Percentiles rank a stretch among this genome's conserved stretches.
phyloP scores from a whole-genome alignment of 2,888 invertebrate species.

The Catocala nupta region DNA sequence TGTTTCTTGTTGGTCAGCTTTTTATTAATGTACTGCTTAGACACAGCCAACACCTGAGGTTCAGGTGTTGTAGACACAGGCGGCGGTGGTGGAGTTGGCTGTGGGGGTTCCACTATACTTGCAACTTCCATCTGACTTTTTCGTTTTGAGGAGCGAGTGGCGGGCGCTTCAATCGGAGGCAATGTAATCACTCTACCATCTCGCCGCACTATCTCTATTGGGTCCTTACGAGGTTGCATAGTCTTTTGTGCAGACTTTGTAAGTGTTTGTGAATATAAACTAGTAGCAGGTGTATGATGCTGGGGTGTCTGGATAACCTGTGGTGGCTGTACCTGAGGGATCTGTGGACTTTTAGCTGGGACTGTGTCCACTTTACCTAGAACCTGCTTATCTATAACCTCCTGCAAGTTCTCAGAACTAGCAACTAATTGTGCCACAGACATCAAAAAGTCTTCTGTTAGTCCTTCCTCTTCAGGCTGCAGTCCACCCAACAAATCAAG shows the following conservation, averaged over 20 bases:
- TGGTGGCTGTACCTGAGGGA: slow-evolving; percentile 32
- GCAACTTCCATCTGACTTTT: slow-evolving; percentile 81
- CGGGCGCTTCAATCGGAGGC: slow-evolving; percentile 94
- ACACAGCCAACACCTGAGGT: slow-evolving; percentile 63
- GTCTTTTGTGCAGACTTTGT: slow-evolving; percentile 66
- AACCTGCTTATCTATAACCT: slow-evolving; percentile 90
- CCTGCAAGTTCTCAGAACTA: slow-evolving; percentile 90
- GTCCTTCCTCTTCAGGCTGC: slow-evolving; percentile 89
- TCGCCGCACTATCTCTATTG: slow-evolving; percentile 91
- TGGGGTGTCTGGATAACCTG: slow-evolving; percentile 50
- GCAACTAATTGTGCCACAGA: slow-evolving; percentile 92
- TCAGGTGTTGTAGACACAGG: slow-evolving; percentile 64
- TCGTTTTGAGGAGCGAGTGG: slow-evolving; percentile 91
- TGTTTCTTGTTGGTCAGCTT: slow-evolving; percentile 70
- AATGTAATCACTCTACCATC: slow-evolving; percentile 92
- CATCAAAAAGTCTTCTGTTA: slow-evolving; percentile 91
- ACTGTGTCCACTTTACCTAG: slow-evolving; percentile 80
- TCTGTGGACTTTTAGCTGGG: slow-evolving; percentile 54
- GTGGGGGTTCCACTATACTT: slow-evolving; percentile 44
- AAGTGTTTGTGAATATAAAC: slow-evolving; percentile 66
- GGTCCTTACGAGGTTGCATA: slow-evolving; percentile 80
- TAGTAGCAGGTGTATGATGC: slow-evolving; percentile 56
- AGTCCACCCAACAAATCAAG: slow-evolving; percentile 87
- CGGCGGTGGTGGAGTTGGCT: slow-evolving; percentile 30
- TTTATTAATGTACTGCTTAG: slow-evolving; percentile 79